A percentile compares a stretch with the other conserved stretches of the same genome.
phyloP scores from a whole-genome alignment of 1,140 invertebrate species.

The Nasonia longicornis region DNA sequence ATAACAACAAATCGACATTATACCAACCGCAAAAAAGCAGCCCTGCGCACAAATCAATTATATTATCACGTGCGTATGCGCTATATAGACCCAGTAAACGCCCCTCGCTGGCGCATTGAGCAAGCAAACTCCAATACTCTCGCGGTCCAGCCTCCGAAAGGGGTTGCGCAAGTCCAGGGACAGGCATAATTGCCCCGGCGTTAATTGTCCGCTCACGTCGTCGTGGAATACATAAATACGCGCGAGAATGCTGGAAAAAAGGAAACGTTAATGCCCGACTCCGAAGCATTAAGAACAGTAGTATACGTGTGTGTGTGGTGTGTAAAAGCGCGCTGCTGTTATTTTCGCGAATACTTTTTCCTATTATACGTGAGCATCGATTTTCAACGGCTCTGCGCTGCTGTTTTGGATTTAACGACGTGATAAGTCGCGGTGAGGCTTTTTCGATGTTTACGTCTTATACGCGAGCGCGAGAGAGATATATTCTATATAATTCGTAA shows the following conservation, averaged over 20 bases:
- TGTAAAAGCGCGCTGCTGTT: background rate
- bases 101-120: background rate
- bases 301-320: background rate
- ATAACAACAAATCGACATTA: too few relatives aligned
- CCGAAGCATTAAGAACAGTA: slow-evolving; percentile 7
- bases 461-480: background rate
- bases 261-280: slow-evolving; percentile 11
- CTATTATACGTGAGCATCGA: background rate
- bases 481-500: background rate
- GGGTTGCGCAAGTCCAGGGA: slow-evolving; percentile 10
- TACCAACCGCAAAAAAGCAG: background rate
- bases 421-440: background rate
- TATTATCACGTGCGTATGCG: background rate
- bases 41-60: slow-evolving; percentile 9
- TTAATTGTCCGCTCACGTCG: slow-evolving; percentile 49
- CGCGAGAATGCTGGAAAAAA: slow-evolving; percentile 18
- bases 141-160: background rate
- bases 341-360: background rate
- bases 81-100: background rate
- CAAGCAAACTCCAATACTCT: background rate
- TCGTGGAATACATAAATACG: slow-evolving; percentile 39
- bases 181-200: slow-evolving; percentile 46
- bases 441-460: background rate
- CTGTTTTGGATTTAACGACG: slow-evolving; percentile 14
- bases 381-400: background rate